A percentile compares a stretch with the other conserved stretches of the same genome.
Conservation (phyloP, 2,888 invertebrate genomes). For the Aphidius colemani region DNA sequence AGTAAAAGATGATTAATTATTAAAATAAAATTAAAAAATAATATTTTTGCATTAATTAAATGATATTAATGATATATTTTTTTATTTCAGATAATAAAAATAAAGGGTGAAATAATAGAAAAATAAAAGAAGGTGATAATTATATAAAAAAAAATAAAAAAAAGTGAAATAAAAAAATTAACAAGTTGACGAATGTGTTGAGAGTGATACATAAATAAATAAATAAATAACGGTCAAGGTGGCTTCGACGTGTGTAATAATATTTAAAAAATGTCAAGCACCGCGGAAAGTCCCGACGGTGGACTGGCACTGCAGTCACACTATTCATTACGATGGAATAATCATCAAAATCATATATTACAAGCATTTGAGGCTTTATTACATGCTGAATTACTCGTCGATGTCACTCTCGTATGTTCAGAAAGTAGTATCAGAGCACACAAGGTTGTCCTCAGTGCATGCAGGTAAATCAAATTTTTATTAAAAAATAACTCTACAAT, state of each 20-base stretch:
- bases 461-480: conserved; percentile 58
- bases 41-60: neutral
- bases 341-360: conserved; percentile 87
- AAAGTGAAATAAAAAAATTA: neutral
- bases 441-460: conserved; percentile 87
- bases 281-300: conserved; percentile 54
- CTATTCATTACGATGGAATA: conserved; percentile 92
- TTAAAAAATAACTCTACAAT: too few relatives aligned
- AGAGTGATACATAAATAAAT: too few relatives aligned
- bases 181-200: conserved; percentile 11
- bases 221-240: conserved; percentile 33
- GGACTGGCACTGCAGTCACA: conserved; percentile 70
- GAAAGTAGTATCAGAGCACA: conserved; percentile 86
- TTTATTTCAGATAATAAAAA: conserved; percentile 10
- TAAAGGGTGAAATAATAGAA: too few relatives aligned
- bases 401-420: conserved; percentile 88
- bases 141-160: too few relatives aligned
- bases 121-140: too few relatives aligned
- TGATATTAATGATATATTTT: neutral
- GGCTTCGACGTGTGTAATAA: conserved; percentile 44
- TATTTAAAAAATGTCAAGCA: conserved; percentile 53
- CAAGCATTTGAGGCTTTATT: conserved; percentile 87
- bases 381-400: conserved; percentile 84
- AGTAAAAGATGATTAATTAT: too few relatives aligned
- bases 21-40: neutral